phyloP scores from a whole-genome alignment of 2,888 invertebrate species.

The Cybosia mesomella region DNA sequence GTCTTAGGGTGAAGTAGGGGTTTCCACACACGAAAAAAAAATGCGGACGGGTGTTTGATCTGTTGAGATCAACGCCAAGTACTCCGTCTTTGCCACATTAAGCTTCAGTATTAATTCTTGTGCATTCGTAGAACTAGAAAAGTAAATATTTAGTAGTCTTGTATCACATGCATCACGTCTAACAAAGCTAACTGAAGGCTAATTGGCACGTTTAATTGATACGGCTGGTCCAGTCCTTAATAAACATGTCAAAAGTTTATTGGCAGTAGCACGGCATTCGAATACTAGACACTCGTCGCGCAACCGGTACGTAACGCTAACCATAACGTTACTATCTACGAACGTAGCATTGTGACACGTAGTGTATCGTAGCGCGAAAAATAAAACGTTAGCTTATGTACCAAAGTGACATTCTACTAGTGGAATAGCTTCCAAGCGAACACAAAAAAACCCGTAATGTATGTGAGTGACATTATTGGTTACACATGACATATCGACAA shows the following conservation, averaged over 20 bases:
- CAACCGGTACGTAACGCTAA: constrained; percentile 41
- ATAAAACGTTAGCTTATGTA: constrained; percentile 17
- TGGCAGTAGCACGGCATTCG: constrained; percentile 64
- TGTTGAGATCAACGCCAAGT: no score
- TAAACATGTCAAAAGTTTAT: constrained; percentile 76
- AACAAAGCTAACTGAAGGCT: constrained; percentile 68
- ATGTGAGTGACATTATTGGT: no score
- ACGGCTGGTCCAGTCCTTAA: constrained; percentile 79
- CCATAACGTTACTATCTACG: constrained; percentile 49
- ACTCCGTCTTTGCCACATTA: no score
- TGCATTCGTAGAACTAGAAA: constrained; percentile 7
- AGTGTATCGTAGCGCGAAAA: constrained; percentile 32
- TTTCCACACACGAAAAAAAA: no score
- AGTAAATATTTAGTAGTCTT: constrained; percentile 48
- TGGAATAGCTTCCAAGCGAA: no score
- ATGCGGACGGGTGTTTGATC: no score
- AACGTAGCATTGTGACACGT: constrained; percentile 47
- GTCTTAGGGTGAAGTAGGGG: no score
- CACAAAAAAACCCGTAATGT: no score
- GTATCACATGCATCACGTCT: constrained; percentile 61
- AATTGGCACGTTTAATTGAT: constrained; percentile 81
- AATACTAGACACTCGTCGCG: constrained; percentile 53
- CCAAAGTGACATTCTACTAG: no score
- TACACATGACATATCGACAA: no score
- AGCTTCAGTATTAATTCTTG: no score